A percentile compares a stretch with the other conserved stretches of the same genome.
phyloP scores from a whole-genome alignment of 2,113 vertebrate genomes.

The Desmodus rotundus region DNA sequence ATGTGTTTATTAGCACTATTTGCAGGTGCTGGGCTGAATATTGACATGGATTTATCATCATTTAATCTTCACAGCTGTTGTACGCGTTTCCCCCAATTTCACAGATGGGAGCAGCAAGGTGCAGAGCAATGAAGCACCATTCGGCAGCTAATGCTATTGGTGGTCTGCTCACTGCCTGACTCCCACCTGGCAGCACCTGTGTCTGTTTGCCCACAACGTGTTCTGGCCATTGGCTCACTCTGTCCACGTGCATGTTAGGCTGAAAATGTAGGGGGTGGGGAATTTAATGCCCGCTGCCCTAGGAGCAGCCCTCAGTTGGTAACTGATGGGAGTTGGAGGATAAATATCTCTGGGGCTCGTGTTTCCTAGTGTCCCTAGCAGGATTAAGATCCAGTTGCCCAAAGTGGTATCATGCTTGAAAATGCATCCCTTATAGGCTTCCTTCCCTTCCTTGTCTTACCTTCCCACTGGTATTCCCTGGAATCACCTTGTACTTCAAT shows the following conservation, averaged over 20 bases:
- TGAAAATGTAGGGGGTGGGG: background rate
- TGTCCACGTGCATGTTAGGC: background rate
- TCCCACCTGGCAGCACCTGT: background rate
- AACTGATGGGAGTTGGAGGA: background rate
- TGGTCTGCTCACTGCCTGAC: background rate
- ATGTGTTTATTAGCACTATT: background rate
- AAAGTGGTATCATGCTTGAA: background rate
- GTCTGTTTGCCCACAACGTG: background rate
- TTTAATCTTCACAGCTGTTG: background rate
- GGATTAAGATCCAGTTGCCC: background rate
- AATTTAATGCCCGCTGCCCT: rapidly evolving
- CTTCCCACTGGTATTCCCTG: rapidly evolving
- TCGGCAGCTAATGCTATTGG: background rate
- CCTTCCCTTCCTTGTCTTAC: background rate
- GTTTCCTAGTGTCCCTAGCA: background rate
- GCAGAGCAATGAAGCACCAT: background rate
- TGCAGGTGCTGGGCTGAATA: background rate
- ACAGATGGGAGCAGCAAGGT: background rate
- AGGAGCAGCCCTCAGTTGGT: background rate
- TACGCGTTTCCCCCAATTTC: background rate
- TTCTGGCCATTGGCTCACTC: background rate
- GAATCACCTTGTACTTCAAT: background rate
- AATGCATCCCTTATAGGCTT: background rate
- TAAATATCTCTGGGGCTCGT: too few species aligned
- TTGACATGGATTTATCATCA: background rate